Conservation (phyloP, 53 echinoderm and acorn worm genomes). For the Echinometra lucunter region DNA sequence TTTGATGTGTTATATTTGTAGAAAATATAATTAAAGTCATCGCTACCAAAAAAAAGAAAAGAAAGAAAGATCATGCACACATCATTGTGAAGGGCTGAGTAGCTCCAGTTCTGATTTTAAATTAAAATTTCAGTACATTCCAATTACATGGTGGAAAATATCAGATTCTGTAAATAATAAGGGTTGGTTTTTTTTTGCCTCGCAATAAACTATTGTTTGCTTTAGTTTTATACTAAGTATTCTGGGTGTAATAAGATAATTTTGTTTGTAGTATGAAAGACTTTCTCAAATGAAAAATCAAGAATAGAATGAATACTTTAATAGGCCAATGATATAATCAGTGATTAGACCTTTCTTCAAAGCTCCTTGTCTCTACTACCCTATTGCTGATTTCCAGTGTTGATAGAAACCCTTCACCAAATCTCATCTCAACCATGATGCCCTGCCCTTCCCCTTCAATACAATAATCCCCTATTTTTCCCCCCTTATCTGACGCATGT, state of each 20-base stretch:
- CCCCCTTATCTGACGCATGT: conserved; percentile 26
- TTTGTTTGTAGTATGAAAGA: background rate
- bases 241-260: background rate
- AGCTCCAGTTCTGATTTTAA: too few relatives aligned
- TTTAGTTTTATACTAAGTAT: too few relatives aligned
- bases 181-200: too few relatives aligned
- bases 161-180: too few relatives aligned
- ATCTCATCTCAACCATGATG: background rate
- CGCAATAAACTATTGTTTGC: background rate
- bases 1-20: background rate
- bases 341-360: background rate
- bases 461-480: conserved; percentile 53
- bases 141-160: too few relatives aligned
- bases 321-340: background rate
- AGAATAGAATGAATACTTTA: background rate
- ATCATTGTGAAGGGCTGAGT: too few relatives aligned
- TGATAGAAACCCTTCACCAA: background rate
- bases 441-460: conserved; percentile 15
- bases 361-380: background rate
- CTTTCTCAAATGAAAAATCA: background rate
- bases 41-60: background rate
- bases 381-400: background rate
- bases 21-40: background rate
- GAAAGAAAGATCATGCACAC: too few relatives aligned
- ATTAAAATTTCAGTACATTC: too few relatives aligned